These are phyloP conservation scores for Pristionchus arcanus DNA, from an alignment of 2,888 invertebrate species.

Conservation along the genomic window DNA sequence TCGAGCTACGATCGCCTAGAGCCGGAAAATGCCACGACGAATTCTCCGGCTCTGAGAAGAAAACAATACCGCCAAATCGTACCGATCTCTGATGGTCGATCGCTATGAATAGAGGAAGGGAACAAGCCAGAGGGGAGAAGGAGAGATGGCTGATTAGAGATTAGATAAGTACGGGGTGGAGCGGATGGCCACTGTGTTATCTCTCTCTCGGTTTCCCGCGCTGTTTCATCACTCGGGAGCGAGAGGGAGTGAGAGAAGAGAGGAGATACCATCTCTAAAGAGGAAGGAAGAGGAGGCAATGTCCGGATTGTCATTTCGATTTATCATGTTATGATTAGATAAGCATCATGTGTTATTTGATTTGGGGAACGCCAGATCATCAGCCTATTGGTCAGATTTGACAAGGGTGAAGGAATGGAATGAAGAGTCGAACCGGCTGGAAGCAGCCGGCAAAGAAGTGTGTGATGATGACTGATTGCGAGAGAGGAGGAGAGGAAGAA, in stretches of 20 bases:
- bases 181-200: background rate
- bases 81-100: slow-evolving; percentile 1
- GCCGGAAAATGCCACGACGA: background rate
- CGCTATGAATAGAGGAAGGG: slow-evolving; percentile 37
- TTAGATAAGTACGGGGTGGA: slow-evolving; percentile 42
- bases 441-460: background rate
- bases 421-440: slow-evolving; percentile 1
- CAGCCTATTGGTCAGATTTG: background rate
- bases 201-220: background rate
- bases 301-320: background rate
- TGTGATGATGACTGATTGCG: slow-evolving; percentile 23
- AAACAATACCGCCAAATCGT: background rate
- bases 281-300: background rate
- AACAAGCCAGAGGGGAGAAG: background rate
- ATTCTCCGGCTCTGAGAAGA: background rate
- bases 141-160: slow-evolving; percentile 43
- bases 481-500: background rate
- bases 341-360: background rate
- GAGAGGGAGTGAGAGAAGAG: background rate
- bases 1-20: background rate
- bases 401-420: background rate
- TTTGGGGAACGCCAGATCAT: background rate
- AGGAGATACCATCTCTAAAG: background rate
- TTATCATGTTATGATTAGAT: background rate
- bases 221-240: background rate